Evolutionary conservation across 1,140 invertebrate species (phyloP).

Genomic region (Heliconius melpomene): DNA sequence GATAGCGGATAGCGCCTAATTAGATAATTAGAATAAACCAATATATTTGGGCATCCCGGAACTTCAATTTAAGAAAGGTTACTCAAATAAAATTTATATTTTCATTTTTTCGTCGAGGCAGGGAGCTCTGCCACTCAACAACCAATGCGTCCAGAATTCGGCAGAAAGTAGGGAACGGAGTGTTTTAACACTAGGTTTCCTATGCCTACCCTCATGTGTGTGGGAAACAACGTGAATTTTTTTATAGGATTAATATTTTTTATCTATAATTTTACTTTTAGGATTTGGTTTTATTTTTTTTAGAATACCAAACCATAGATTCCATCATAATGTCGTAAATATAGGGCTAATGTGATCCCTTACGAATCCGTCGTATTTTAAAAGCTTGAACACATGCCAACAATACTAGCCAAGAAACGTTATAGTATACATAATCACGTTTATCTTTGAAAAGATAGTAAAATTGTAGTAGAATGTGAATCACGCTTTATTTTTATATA

Average conservation of each 20-base stretch:
- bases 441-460: constrained; percentile 10
- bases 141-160: too few relatives aligned
- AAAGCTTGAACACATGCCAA: neutral
- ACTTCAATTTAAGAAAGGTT: neutral
- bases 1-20: neutral
- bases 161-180: too few relatives aligned
- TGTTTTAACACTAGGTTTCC: too few relatives aligned
- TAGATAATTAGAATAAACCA: constrained; percentile 3
- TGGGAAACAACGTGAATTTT: too few relatives aligned
- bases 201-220: too few relatives aligned
- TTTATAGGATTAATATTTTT: too few relatives aligned
- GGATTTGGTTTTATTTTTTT: too few relatives aligned
- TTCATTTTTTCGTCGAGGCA: too few relatives aligned
- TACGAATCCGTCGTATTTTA: constrained; percentile 3
- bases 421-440: neutral
- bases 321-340: neutral
- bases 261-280: too few relatives aligned
- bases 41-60: neutral
- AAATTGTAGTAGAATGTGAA: constrained; percentile 1
- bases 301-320: neutral
- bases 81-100: neutral
- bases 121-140: too few relatives aligned
- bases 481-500: neutral
- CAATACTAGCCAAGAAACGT: constrained; percentile 2
- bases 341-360: constrained; percentile 10